phyloP scores from a whole-genome alignment of 2,113 vertebrate species.

The Solea solea region DNA sequence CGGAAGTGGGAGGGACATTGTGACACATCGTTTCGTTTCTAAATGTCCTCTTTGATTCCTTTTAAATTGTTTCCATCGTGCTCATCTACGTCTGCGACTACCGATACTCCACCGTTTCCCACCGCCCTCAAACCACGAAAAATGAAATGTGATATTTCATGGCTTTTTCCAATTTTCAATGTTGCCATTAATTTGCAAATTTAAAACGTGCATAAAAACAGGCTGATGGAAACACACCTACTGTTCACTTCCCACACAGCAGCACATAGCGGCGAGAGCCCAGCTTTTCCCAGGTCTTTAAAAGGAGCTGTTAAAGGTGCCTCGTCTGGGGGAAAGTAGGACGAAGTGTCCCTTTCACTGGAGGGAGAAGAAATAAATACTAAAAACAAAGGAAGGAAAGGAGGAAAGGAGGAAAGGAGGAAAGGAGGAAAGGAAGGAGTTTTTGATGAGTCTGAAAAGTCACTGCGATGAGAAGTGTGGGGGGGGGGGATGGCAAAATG shows the following conservation, averaged over 20 bases:
- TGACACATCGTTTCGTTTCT: too few species aligned
- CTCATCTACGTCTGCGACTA: too few species aligned
- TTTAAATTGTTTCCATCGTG: background rate
- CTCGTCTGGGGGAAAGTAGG: constrained; percentile 48
- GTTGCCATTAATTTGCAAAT: background rate
- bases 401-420: constrained; percentile 43
- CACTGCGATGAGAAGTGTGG: constrained; percentile 13
- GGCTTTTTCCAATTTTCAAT: too few species aligned
- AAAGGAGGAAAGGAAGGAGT: constrained; percentile 37
- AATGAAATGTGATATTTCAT: too few species aligned
- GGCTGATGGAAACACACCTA: background rate
- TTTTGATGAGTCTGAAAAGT: constrained; percentile 62
- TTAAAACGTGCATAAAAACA: background rate
- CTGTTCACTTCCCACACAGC: constrained; percentile 26
- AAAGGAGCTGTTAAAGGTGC: constrained; percentile 41
- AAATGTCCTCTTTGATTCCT: background rate
- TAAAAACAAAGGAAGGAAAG: constrained; percentile 46
- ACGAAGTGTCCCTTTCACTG: constrained; percentile 42
- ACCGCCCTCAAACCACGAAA: too few species aligned
- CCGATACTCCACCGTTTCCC: too few species aligned
- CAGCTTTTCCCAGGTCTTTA: constrained; percentile 23
- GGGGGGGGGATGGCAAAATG: constrained; percentile 20
- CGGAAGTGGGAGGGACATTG: too few species aligned
- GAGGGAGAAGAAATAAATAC: background rate
- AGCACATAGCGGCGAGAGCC: constrained; percentile 23